Percentiles rank a stretch among this genome's conserved stretches.
Evolutionary conservation across 2,113 vertebrate species (phyloP).

Genomic region (Sylvilagus bachmani): DNA sequence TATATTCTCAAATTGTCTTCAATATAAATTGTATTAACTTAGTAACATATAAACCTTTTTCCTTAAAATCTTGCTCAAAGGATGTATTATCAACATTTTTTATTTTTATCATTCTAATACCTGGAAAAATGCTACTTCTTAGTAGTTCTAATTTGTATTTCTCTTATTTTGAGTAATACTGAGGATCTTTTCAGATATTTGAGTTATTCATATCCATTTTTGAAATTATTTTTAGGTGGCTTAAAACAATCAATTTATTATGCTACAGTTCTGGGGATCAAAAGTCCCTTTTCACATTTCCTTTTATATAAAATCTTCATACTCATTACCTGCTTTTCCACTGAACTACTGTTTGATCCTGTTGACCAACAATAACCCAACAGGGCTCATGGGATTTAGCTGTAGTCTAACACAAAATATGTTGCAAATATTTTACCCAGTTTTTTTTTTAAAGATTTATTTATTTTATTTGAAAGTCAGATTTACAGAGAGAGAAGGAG

Average conservation of each 20-base stretch:
- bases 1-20: not conserved
- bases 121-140: not conserved
- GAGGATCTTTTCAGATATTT: not conserved
- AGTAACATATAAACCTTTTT: not conserved
- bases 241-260: not conserved
- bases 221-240: not conserved
- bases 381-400: not conserved
- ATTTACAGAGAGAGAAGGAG: too few relatives aligned
- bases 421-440: not conserved
- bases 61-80: not conserved
- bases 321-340: not conserved
- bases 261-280: not conserved
- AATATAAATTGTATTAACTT: not conserved
- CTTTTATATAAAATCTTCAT: conserved; percentile 7
- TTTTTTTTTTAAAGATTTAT: too few relatives aligned
- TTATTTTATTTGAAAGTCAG: too few relatives aligned
- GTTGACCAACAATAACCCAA: not conserved
- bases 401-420: not conserved
- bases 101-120: not conserved
- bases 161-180: not conserved
- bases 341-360: not conserved
- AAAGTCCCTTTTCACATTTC: not conserved
- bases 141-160: conserved; percentile 38
- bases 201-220: not conserved
- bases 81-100: not conserved